A percentile compares a stretch with the other conserved stretches of the same genome.
phyloP scores from a whole-genome alignment of 35 echinoderm and acorn worm genomes.

The Strongylocentrotus purpuratus region DNA sequence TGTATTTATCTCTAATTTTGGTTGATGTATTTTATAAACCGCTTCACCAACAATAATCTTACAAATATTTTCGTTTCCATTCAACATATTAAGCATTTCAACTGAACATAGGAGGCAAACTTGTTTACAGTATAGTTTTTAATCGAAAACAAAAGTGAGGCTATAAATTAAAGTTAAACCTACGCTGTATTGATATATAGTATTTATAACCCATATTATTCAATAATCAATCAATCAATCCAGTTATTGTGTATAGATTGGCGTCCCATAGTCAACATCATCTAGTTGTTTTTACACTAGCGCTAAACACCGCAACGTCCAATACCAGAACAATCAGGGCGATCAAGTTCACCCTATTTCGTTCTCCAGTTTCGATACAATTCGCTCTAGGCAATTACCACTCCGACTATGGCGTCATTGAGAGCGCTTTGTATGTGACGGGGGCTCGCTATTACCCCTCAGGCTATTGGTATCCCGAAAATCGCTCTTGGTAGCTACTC shows the following conservation, averaged over 20 bases:
- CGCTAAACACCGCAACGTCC: background rate
- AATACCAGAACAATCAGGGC: background rate
- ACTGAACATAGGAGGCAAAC: too few relatives aligned
- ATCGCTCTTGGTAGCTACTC: background rate
- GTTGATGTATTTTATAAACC: too few relatives aligned
- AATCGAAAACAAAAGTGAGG: too few relatives aligned
- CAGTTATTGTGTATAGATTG: too few relatives aligned
- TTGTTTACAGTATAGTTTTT: too few relatives aligned
- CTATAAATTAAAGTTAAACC: background rate
- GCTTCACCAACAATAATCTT: too few relatives aligned
- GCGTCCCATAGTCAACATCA: background rate
- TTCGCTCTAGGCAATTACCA: background rate
- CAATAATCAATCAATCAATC: background rate
- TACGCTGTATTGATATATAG: background rate
- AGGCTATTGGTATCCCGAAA: background rate
- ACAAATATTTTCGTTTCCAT: too few relatives aligned
- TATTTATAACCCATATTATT: background rate
- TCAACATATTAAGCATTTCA: too few relatives aligned
- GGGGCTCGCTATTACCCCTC: background rate
- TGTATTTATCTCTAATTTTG: too few relatives aligned
- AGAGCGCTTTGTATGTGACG: background rate
- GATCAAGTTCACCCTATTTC: background rate
- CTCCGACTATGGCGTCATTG: background rate
- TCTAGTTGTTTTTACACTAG: background rate
- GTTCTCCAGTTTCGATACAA: too few relatives aligned